A percentile compares a stretch with the other conserved stretches of the same genome.
phyloP scores from a whole-genome alignment of 1,140 invertebrate species.

The Agrilus planipennis region DNA sequence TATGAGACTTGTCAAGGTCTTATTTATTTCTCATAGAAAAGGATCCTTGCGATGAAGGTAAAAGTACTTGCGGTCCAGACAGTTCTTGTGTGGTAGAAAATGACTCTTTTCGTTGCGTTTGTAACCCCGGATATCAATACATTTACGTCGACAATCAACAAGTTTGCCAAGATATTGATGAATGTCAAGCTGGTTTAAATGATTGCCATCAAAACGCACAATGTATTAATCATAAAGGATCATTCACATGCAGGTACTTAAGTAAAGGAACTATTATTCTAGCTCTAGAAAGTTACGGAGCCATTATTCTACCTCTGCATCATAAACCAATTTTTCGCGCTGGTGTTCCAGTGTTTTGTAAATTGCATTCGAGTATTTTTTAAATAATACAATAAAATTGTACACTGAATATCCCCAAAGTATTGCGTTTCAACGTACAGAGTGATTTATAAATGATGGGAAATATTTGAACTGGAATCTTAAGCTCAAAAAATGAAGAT shows the following conservation, averaged over 20 bases:
- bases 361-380: too few relatives aligned
- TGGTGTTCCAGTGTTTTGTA: too few relatives aligned
- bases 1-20: neutral
- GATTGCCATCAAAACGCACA: slow-evolving; percentile 71
- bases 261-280: too few relatives aligned
- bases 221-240: slow-evolving; percentile 73
- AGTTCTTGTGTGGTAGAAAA: slow-evolving; percentile 71
- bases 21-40: slow-evolving; percentile 21
- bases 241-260: slow-evolving; percentile 25
- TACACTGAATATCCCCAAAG: too few relatives aligned
- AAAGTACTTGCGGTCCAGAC: slow-evolving; percentile 58
- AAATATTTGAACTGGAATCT: too few relatives aligned
- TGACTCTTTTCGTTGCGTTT: slow-evolving; percentile 59
- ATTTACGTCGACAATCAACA: slow-evolving; percentile 43
- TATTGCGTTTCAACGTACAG: too few relatives aligned
- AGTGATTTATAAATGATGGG: too few relatives aligned
- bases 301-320: too few relatives aligned
- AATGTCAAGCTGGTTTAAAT: slow-evolving; percentile 63
- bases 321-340: too few relatives aligned
- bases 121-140: slow-evolving; percentile 57
- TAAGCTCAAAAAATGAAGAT: too few relatives aligned
- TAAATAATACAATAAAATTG: too few relatives aligned
- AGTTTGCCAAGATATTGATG: slow-evolving; percentile 70
- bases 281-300: too few relatives aligned
- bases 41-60: slow-evolving; percentile 74